Conservation (phyloP, 30 jellyfish, hydroid and myxozoan genomes). For the Mastigias papua region DNA sequence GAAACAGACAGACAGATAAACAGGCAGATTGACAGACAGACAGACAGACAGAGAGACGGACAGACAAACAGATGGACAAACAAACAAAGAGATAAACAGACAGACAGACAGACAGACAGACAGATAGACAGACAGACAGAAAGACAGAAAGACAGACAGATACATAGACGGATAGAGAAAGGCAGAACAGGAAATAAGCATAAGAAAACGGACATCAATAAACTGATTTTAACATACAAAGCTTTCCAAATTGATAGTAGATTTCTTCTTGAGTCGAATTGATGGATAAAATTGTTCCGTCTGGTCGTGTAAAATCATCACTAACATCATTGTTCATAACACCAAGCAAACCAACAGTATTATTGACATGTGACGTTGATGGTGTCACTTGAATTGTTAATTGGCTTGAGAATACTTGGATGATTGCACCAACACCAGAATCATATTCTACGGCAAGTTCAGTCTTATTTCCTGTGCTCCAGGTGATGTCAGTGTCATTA, state of each 20-base stretch:
- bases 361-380: constrained; percentile 1
- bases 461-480: constrained; percentile 32
- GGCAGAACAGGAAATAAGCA: background rate
- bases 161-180: background rate
- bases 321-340: constrained; percentile 29
- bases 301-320: constrained; percentile 77
- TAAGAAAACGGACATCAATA: background rate
- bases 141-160: too few relatives aligned
- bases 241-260: constrained; percentile 65
- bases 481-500: constrained; percentile 64
- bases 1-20: too few relatives aligned
- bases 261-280: constrained; percentile 72
- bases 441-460: constrained; percentile 40
- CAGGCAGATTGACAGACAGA: too few relatives aligned
- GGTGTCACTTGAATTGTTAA: constrained; percentile 36
- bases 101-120: too few relatives aligned
- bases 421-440: constrained; percentile 62
- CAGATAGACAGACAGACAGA: too few relatives aligned
- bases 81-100: too few relatives aligned
- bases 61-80: too few relatives aligned
- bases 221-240: constrained; percentile 80
- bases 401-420: constrained; percentile 45
- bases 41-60: too few relatives aligned
- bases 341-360: constrained; percentile 74
- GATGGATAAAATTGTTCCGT: constrained; percentile 59